A percentile compares a stretch with the other conserved stretches of the same genome.
Evolutionary conservation across 2,888 invertebrate species (phyloP).

Genomic region (Tetrapedia diversipes): DNA sequence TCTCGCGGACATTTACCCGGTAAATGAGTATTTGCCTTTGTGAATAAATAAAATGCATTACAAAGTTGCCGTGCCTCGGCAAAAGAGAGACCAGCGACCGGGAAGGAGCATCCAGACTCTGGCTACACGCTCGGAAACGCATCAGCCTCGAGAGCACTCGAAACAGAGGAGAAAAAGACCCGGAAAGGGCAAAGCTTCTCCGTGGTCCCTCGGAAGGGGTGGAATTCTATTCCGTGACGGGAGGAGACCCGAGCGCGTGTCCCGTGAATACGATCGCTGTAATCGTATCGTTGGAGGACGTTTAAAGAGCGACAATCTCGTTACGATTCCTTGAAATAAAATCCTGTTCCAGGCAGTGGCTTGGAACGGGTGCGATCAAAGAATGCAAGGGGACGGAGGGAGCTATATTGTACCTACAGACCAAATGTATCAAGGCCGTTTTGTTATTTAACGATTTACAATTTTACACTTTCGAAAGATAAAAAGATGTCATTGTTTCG

Average conservation of each 20-base stretch:
- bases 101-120: constrained; percentile 23
- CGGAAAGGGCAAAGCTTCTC: constrained; percentile 12
- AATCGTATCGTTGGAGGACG: constrained; percentile 23
- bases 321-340: neutral
- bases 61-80: constrained; percentile 69
- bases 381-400: too few relatives aligned
- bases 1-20: constrained; percentile 69
- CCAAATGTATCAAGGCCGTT: too few relatives aligned
- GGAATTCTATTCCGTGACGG: neutral
- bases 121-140: constrained; percentile 21
- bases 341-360: too few relatives aligned
- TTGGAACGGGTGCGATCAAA: too few relatives aligned
- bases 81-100: constrained; percentile 2
- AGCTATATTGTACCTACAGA: too few relatives aligned
- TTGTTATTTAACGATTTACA: too few relatives aligned
- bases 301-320: neutral
- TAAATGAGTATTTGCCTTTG: constrained; percentile 82
- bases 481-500: too few relatives aligned
- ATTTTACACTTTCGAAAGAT: too few relatives aligned
- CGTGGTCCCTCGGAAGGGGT: constrained; percentile 15
- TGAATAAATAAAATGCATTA: constrained; percentile 83
- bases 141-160: constrained; percentile 41
- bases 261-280: constrained; percentile 8
- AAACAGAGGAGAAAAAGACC: constrained; percentile 32
- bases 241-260: neutral